Percentiles rank a stretch among this genome's conserved stretches.
Conservation (phyloP, 2,888 invertebrate genomes). For the Fissipunctia ypsillon region DNA sequence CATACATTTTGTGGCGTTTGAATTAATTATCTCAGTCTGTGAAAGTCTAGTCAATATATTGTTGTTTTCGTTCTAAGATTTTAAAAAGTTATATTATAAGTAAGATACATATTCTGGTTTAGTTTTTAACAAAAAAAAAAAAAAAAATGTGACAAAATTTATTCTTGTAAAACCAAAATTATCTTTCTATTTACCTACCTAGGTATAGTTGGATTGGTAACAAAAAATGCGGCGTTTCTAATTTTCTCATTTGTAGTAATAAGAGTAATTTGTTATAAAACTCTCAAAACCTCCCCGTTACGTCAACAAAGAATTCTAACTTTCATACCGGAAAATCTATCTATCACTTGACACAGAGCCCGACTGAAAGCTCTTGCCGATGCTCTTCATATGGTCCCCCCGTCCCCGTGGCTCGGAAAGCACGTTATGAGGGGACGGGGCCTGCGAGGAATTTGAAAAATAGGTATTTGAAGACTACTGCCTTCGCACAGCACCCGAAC, state of each 20-base stretch:
- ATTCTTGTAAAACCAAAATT: background rate
- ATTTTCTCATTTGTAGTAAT: background rate
- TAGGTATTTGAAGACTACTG: too few species aligned
- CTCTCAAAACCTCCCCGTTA: background rate
- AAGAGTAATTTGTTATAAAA: background rate
- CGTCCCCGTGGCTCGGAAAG: too few species aligned
- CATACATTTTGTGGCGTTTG: conserved; percentile 19
- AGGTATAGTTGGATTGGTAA: background rate
- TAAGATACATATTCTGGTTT: background rate
- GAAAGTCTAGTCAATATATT: conserved; percentile 36
- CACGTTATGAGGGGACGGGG: too few species aligned
- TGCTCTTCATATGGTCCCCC: too few species aligned
- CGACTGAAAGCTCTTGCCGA: background rate
- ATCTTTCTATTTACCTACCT: background rate
- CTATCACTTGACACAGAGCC: background rate
- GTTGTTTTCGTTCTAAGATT: conserved; percentile 3
- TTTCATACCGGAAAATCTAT: background rate
- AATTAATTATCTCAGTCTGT: conserved; percentile 46
- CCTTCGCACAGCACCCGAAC: too few species aligned
- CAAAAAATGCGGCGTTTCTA: background rate
- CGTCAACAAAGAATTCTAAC: background rate
- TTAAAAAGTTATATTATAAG: conserved; percentile 14
- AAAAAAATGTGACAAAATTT: too few species aligned
- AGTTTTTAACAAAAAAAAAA: background rate
- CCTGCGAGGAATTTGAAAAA: too few species aligned